These are phyloP conservation scores for Sebastes taczanowskii DNA, from an alignment of 2,797 vertebrate species.

Conservation along the genomic window DNA sequence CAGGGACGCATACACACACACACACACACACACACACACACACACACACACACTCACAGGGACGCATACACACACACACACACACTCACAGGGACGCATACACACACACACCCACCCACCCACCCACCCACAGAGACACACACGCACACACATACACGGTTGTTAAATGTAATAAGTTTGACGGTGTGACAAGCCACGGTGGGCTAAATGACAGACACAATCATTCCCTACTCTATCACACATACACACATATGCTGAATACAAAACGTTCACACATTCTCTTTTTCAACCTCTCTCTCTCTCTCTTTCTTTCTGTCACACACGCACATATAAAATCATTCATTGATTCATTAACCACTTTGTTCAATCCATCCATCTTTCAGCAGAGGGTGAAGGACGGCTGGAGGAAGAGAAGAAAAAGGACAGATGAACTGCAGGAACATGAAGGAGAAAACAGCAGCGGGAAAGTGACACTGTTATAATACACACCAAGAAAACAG, in stretches of 20 bases:
- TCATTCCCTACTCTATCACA: slow-evolving; percentile 43
- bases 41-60: background rate
- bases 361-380: slow-evolving; percentile 65
- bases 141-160: background rate
- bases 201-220: slow-evolving; percentile 63
- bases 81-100: background rate
- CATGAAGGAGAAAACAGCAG: slow-evolving; percentile 17
- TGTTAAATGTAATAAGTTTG: slow-evolving; percentile 50
- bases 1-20: background rate
- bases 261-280: background rate
- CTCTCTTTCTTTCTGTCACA: background rate
- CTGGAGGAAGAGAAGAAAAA: slow-evolving; percentile 6
- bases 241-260: background rate
- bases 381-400: slow-evolving; percentile 58
- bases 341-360: slow-evolving; percentile 72
- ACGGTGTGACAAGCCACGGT: slow-evolving; percentile 34
- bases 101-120: background rate
- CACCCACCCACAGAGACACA: background rate
- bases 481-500: slow-evolving; percentile 32
- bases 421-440: slow-evolving; percentile 14
- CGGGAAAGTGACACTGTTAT: background rate
- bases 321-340: slow-evolving; percentile 41
- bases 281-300: background rate
- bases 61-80: background rate
- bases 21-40: too few species aligned